Percentiles rank a stretch among this genome's conserved stretches.
phyloP scores from a whole-genome alignment of 1,140 invertebrate species.

The Oreohelix idahoensis region DNA sequence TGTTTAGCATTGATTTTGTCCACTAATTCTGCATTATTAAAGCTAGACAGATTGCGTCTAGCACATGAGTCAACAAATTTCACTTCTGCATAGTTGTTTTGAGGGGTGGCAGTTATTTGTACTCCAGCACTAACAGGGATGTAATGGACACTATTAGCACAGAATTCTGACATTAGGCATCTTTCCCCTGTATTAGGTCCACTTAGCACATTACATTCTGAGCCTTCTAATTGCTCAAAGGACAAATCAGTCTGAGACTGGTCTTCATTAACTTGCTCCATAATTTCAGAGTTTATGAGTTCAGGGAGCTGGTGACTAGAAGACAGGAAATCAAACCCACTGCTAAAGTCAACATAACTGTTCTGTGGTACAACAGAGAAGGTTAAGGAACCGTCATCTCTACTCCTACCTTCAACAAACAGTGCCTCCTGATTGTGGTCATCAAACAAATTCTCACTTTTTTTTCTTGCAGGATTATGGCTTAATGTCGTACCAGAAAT shows the following conservation, averaged over 20 bases:
- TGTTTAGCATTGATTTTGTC: constrained; percentile 59
- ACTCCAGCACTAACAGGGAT: background rate
- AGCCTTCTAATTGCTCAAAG: constrained; percentile 11
- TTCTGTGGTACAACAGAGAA: constrained; percentile 65
- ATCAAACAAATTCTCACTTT: constrained; percentile 14
- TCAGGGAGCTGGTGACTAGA: constrained; percentile 49
- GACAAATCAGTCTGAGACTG: constrained; percentile 46
- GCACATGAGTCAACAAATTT: constrained; percentile 40
- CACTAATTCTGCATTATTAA: constrained; percentile 67
- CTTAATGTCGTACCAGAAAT: too few species aligned
- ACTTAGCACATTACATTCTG: background rate
- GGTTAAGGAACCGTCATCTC: constrained; percentile 24
- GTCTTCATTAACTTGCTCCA: constrained; percentile 56
- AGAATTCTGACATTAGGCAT: background rate
- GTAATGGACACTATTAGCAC: background rate
- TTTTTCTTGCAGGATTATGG: too few species aligned
- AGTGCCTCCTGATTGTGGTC: constrained; percentile 1
- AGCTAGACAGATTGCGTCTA: constrained; percentile 58
- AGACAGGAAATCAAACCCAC: background rate
- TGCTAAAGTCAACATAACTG: constrained; percentile 45
- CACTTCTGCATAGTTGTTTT: constrained; percentile 61
- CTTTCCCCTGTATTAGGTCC: background rate
- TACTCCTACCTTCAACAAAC: background rate
- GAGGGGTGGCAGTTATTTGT: constrained; percentile 50
- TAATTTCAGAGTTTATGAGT: constrained; percentile 53